Evolutionary conservation across 2,888 invertebrate genomes (phyloP).

Genomic region (Andrena chrysosceles): DNA sequence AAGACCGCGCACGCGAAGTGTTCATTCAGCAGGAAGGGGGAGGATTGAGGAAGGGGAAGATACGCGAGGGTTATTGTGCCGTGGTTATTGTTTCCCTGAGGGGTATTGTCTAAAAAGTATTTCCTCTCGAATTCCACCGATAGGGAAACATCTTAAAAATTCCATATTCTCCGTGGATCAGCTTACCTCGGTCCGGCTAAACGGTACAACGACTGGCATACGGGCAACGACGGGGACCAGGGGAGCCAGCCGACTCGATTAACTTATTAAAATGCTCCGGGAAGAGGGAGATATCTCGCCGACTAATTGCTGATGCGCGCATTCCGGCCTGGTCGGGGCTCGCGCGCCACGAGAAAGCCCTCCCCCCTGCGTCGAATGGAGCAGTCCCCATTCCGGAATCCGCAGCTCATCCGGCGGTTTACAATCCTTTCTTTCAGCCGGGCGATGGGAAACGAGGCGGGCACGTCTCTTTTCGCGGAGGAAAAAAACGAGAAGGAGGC

Average conservation of each 20-base stretch:
- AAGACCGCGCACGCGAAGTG: conserved; percentile 30
- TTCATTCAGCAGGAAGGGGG: conserved; percentile 13
- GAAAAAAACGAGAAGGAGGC: conserved; percentile 12
- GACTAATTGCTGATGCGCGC: conserved; percentile 73
- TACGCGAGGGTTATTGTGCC: conserved; percentile 54
- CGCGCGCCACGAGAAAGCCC: conserved; percentile 40
- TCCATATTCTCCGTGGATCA: conserved; percentile 2
- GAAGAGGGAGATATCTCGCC: conserved; percentile 60
- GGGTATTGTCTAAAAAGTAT: conserved; percentile 49
- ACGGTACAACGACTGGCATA: conserved; percentile 62
- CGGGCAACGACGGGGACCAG: conserved; percentile 28
- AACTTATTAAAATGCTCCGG: conserved; percentile 61
- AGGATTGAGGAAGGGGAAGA: background rate
- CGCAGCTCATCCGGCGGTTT: conserved; percentile 74
- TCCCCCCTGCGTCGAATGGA: conserved; percentile 65
- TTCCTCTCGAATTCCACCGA: conserved; percentile 38
- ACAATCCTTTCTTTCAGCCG: conserved; percentile 74
- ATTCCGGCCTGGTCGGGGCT: conserved; percentile 4
- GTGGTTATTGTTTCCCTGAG: conserved; percentile 34
- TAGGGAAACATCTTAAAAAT: conserved; percentile 51
- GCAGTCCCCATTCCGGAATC: conserved; percentile 76
- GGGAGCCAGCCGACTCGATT: conserved; percentile 49
- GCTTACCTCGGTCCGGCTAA: background rate
- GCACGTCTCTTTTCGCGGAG: conserved; percentile 36
- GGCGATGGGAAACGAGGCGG: conserved; percentile 62